A percentile compares a stretch with the other conserved stretches of the same genome.
Evolutionary conservation across 1,140 invertebrate species (phyloP).

Genomic region (Leguminivora glycinivorella): DNA sequence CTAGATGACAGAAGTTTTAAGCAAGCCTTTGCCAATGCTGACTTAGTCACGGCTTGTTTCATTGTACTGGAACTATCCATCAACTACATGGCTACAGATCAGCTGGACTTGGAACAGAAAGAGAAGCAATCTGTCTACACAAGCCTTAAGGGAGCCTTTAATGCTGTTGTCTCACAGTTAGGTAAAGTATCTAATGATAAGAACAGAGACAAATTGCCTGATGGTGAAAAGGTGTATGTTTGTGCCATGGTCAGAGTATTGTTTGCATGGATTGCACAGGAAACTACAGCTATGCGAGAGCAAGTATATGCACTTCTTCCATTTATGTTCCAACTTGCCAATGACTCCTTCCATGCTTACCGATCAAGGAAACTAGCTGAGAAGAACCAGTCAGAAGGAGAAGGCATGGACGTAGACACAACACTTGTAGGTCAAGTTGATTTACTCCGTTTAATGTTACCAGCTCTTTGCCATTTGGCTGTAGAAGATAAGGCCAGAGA

Average conservation of each 20-base stretch:
- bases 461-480: slow-evolving; percentile 92
- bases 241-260: slow-evolving; percentile 91
- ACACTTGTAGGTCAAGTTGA: slow-evolving; percentile 84
- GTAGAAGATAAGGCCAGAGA: slow-evolving; percentile 92
- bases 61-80: slow-evolving; percentile 90
- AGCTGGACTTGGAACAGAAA: slow-evolving; percentile 91
- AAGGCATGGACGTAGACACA: slow-evolving; percentile 76
- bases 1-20: slow-evolving; percentile 92
- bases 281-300: slow-evolving; percentile 92
- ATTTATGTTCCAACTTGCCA: slow-evolving; percentile 87
- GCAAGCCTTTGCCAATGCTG: slow-evolving; percentile 85
- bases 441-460: slow-evolving; percentile 89
- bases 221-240: slow-evolving; percentile 87
- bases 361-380: slow-evolving; percentile 82
- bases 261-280: slow-evolving; percentile 93
- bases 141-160: slow-evolving; percentile 93
- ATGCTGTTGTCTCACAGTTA: slow-evolving; percentile 88
- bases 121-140: slow-evolving; percentile 94
- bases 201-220: slow-evolving; percentile 81
- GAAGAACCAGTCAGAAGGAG: slow-evolving; percentile 80
- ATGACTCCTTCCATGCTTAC: slow-evolving; percentile 89
- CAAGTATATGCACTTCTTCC: slow-evolving; percentile 90
- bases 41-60: slow-evolving; percentile 91
- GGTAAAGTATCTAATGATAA: slow-evolving; percentile 87
- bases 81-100: slow-evolving; percentile 89